A percentile compares a stretch with the other conserved stretches of the same genome.
These are phyloP conservation scores for Scrobipalpa atriplicella DNA, from an alignment of 2,888 invertebrate species.

Conservation along the genomic window DNA sequence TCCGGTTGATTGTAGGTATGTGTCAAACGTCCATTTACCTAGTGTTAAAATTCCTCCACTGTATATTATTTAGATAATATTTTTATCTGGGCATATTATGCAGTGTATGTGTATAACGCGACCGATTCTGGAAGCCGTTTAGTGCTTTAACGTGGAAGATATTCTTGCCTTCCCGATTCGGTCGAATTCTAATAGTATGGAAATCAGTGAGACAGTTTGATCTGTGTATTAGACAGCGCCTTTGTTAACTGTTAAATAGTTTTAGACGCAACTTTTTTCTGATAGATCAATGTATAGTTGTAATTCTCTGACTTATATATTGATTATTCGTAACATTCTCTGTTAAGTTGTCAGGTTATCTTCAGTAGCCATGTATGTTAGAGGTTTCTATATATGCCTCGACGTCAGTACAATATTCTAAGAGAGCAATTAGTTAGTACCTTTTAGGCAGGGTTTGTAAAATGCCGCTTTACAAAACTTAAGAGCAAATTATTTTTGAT, in stretches of 20 bases:
- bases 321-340: not conserved
- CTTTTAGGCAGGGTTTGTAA: constrained; percentile 52
- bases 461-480: constrained; percentile 48
- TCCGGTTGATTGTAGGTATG: constrained; percentile 39
- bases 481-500: constrained; percentile 69
- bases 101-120: constrained; percentile 48
- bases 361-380: not conserved
- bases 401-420: not conserved
- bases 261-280: not conserved
- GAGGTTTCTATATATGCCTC: not conserved
- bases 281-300: not conserved
- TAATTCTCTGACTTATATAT: not conserved
- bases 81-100: constrained; percentile 57
- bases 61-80: constrained; percentile 69
- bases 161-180: constrained; percentile 27
- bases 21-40: constrained; percentile 75
- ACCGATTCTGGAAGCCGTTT: constrained; percentile 35
- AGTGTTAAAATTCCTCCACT: constrained; percentile 74
- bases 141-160: constrained; percentile 13
- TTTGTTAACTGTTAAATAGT: constrained; percentile 31
- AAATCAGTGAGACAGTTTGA: constrained; percentile 56
- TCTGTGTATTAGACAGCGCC: constrained; percentile 37
- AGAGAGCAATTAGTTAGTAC: not conserved
- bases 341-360: constrained; percentile 12
- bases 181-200: constrained; percentile 34